Conservation (phyloP, 2,113 vertebrate species). For the Penelope pileata region DNA sequence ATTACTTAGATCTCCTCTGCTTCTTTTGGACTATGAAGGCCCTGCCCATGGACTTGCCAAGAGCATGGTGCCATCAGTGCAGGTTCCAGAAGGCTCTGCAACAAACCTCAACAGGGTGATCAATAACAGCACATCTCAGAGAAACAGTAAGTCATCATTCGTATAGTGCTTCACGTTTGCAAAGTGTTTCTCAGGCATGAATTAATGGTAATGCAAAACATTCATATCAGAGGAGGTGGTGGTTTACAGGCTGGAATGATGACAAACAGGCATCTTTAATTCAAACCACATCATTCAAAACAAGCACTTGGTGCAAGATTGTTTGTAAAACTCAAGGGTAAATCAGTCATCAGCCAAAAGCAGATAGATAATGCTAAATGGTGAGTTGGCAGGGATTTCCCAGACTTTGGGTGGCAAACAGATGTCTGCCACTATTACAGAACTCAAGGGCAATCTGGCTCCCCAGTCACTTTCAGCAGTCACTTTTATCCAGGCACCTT, state of each 20-base stretch:
- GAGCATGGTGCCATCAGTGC: not conserved
- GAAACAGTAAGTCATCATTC: constrained; percentile 7
- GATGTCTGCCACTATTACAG: not conserved
- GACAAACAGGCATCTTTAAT: constrained; percentile 39
- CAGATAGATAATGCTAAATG: not conserved
- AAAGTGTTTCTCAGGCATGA: not conserved
- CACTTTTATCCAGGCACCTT: not conserved
- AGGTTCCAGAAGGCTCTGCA: not conserved
- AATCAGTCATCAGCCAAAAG: not conserved
- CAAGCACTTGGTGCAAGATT: not conserved
- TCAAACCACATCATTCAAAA: not conserved
- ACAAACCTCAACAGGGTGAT: not conserved
- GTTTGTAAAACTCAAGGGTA: not conserved
- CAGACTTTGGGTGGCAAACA: not conserved
- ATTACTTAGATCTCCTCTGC: not conserved
- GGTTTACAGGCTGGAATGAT: not conserved
- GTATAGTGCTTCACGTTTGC: not conserved
- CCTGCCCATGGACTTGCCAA: not conserved
- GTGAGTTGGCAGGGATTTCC: not conserved
- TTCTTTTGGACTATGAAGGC: not conserved
- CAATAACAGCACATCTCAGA: not conserved
- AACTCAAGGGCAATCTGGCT: not conserved
- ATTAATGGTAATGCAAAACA: not conserved
- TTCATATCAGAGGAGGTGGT: not conserved
- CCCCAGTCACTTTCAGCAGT: not conserved